These are phyloP conservation scores for Dermatophagoides farinae DNA, from an alignment of 1,140 invertebrate genomes.

Conservation along the genomic window DNA sequence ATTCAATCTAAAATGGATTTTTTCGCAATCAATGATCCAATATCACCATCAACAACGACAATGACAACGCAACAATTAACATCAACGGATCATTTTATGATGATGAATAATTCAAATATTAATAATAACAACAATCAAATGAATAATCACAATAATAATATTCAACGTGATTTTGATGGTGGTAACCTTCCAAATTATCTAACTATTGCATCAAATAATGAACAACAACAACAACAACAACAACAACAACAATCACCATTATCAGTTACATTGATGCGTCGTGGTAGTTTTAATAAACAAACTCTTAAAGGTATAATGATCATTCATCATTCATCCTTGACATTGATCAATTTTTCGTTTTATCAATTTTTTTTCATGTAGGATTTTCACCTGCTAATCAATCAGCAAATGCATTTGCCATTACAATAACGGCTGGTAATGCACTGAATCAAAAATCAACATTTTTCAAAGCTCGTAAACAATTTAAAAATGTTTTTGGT, in stretches of 20 bases:
- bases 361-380: neutral
- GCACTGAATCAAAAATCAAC: slow-evolving; percentile 35
- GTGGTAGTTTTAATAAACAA: slow-evolving; percentile 7
- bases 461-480: slow-evolving; percentile 52
- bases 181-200: neutral
- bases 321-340: neutral
- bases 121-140: neutral
- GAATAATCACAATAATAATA: neutral
- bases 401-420: slow-evolving; percentile 19
- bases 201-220: neutral
- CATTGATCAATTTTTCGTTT: neutral
- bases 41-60: too few species aligned
- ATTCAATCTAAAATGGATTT: too few species aligned
- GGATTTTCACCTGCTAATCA: neutral
- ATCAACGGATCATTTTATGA: too few species aligned
- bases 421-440: slow-evolving; percentile 11
- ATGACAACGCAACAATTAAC: too few species aligned
- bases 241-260: too few species aligned
- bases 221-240: neutral
- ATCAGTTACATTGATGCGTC: neutral
- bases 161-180: neutral
- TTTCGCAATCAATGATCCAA: too few species aligned
- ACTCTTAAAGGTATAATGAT: neutral
- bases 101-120: too few species aligned
- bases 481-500: slow-evolving; percentile 35